Base-by-base conservation (phyloP, 2,797 vertebrate genomes). In the Spinus olivaceus region DNA sequence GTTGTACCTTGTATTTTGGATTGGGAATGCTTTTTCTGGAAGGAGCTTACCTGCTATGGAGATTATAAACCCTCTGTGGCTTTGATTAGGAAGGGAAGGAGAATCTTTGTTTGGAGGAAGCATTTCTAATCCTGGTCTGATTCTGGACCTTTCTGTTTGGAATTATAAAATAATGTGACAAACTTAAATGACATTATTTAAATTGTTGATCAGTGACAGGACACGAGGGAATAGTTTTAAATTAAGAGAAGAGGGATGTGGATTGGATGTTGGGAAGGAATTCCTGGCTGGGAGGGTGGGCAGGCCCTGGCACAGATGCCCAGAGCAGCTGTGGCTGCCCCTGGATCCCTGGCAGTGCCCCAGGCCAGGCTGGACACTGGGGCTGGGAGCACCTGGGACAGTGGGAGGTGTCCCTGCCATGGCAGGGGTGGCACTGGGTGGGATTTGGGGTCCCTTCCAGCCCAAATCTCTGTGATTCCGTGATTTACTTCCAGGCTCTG, bases 1-100 rank as follows among this genome's bases (percentile, higher is more conserved):
- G 28, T 90, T 94, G 93, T 76, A 70, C 11, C 56, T 84, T 50
- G 7, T 5, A 0, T 73, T 83, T 51, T 53, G 44, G 54, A 1
- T 90, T 54, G 50, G 37, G 51, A 35, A 41, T 94, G 54, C 21
- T 64, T 91, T 95, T 90, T 81, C 54, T 93, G 53, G 76, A 94
- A 83, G 73, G 42, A 35, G 37, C 19, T 93, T 89, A 35, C 86
- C 50, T 84, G 60, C 42, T 61, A 0, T 85, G 70, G 81, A 14
- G 44, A 12, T 79, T 82, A 54, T 11, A 72, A 94, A 83, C 23
- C 47, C 27, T 24, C 17, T 44, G 0, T 46, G 61, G 85, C 22
- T 76, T 24, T 72, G 39, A 6, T 65, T 42, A 12, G 50, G 32
- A 86, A 61, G n/a, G 66, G 15, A 70, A 67, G 72, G 80, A 86